Conservation (phyloP, 2,888 invertebrate genomes). For the Chrysolina oricalcia region DNA sequence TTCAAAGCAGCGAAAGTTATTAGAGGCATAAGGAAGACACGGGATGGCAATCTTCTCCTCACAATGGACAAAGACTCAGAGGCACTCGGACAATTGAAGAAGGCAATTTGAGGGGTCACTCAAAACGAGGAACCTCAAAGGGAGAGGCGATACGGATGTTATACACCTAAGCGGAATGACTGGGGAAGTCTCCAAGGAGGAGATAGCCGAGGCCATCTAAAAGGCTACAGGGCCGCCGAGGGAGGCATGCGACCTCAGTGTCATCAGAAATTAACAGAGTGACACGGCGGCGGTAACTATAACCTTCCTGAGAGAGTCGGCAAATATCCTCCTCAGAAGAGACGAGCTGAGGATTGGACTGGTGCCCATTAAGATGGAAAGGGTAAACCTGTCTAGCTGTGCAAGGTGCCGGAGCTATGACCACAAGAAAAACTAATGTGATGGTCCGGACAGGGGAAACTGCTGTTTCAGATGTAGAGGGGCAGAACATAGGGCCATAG, state of each 20-base stretch:
- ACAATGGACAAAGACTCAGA: conserved; percentile 13
- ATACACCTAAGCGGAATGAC: no score
- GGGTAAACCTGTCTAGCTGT: neutral
- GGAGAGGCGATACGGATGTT: neutral
- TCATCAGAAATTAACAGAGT: neutral
- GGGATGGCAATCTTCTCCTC: conserved; percentile 12
- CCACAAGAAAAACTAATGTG: neutral
- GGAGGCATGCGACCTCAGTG: neutral
- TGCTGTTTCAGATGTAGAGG: conserved; percentile 10
- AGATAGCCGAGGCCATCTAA: neutral
- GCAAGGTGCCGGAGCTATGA: neutral
- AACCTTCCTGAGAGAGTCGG: neutral
- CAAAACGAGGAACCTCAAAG: neutral
- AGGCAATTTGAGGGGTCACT: neutral
- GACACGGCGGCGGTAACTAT: neutral
- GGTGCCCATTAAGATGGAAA: neutral
- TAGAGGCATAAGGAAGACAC: neutral
- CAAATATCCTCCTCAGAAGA: neutral
- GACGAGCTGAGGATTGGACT: neutral
- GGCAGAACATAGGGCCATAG: neutral
- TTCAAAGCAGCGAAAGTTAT: neutral
- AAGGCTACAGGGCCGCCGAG: neutral
- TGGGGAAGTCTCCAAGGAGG: no score
- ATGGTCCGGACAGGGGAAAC: neutral
- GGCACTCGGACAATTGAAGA: neutral